Evolutionary conservation across 2,888 invertebrate species (phyloP), one percentile per base, ranked within the genome.

Genomic region (Ennomos fuscantarius): DNA sequence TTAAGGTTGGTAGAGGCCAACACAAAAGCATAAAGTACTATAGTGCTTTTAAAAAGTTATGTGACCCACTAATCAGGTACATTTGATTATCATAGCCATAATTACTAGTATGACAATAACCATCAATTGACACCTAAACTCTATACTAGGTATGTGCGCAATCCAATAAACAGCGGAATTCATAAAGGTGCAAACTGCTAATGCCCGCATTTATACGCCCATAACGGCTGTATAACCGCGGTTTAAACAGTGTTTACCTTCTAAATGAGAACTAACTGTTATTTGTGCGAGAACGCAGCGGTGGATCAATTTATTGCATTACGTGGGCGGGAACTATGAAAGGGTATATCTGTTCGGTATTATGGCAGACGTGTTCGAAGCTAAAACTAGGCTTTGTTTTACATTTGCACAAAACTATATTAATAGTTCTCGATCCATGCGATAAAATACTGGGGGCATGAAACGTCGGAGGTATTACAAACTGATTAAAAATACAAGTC

Each of bases 231-330:
- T 84, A 81, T 76, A 79, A 59, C 53, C 53, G 53, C 49, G 58
- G 58, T 59, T 58, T 59, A 76, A 68, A 62, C 76, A 73, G 65
- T 84, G 77, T 83, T 87, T 86, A 82, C 84, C 79, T 84, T 79
- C 79, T 73, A 84, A 87, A 87, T 76, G 79, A 86, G 84, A 86
- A 83, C 78, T 81, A 80, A 87, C 76, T 83, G 84, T 85, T 87
- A 87, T 84, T 78, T 69, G 76, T 70, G 76, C 73, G 72, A 81
- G 82, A 84, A 77, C 83, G 69, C 84, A 78, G 83, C 82, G 74
- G 81, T 76, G 65, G 73, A 80, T 80, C 82, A 78, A 86, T 84
- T 84, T 83, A 86, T 80, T 71, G 71, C 72, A 54, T 58, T 45
- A 62, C 63, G 73, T 72, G 66, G 79, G 78, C 66, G 69, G 69